These are phyloP conservation scores for Myotis vivesi DNA, from an alignment of 2,797 vertebrate species.

Conservation along the genomic window DNA sequence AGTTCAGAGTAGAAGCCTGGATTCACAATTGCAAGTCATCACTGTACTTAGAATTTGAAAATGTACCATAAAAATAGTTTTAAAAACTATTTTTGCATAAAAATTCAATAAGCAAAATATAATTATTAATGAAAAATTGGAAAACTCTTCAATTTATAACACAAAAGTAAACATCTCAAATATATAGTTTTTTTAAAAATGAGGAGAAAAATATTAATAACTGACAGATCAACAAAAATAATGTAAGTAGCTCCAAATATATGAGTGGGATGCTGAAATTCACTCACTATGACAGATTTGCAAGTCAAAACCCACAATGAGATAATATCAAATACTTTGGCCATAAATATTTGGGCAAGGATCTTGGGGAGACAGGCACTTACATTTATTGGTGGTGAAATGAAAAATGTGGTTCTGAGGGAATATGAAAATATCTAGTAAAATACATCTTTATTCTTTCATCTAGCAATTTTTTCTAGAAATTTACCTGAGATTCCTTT, in stretches of 20 bases:
- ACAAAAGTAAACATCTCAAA: not conserved
- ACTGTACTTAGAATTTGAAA: not conserved
- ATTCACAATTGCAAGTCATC: not conserved
- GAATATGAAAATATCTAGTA: not conserved
- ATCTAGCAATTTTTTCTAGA: not conserved
- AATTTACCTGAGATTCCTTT: not conserved
- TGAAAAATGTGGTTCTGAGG: not conserved
- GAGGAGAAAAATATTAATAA: not conserved
- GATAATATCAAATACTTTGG: not conserved
- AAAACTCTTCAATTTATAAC: not conserved
- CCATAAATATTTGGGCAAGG: not conserved
- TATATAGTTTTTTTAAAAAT: not conserved
- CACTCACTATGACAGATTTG: not conserved
- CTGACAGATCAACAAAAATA: not conserved
- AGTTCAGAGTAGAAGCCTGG: not conserved
- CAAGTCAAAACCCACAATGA: not conserved
- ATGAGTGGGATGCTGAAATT: not conserved
- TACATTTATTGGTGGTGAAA: not conserved
- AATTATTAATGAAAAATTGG: not conserved
- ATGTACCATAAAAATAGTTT: not conserved
- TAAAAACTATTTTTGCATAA: not conserved
- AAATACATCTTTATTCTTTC: conserved; percentile 38
- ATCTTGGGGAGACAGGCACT: not conserved
- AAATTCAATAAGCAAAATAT: not conserved
- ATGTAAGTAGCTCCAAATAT: not conserved